Evolutionary conservation across 1,140 invertebrate species (phyloP).

Genomic region (Nephotettix cincticeps): DNA sequence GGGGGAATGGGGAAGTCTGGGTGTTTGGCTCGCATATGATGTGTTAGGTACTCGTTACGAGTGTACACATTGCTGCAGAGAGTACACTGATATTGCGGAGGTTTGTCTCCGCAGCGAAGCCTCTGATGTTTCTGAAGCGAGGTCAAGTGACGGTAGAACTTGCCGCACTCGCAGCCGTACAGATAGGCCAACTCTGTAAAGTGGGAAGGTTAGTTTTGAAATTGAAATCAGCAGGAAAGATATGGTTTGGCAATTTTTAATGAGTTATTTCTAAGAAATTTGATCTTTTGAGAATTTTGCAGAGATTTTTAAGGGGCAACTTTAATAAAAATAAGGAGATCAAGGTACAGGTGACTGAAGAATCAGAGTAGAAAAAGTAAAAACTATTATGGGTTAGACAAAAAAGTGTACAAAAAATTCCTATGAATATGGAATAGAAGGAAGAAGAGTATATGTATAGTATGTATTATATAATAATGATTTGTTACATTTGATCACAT

Average conservation of each 20-base stretch:
- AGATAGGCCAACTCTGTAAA: too few relatives aligned
- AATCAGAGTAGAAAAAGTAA: too few relatives aligned
- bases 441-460: too few relatives aligned
- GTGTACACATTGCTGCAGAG: background rate
- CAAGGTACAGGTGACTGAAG: too few relatives aligned
- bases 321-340: background rate
- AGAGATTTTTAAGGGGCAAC: background rate
- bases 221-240: too few relatives aligned
- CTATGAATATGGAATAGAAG: too few relatives aligned
- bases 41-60: background rate
- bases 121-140: conserved; percentile 54
- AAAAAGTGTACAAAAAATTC: too few relatives aligned
- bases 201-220: background rate
- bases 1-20: background rate
- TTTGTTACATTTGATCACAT: too few relatives aligned
- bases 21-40: background rate
- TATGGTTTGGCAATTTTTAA: too few relatives aligned
- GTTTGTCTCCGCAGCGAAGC: conserved; percentile 57
- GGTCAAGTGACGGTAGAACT: conserved; percentile 51
- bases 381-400: too few relatives aligned
- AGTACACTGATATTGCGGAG: conserved; percentile 35
- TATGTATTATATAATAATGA: too few relatives aligned
- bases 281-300: background rate
- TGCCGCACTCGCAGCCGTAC: conserved; percentile 43
- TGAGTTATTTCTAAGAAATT: background rate